Evolutionary conservation across 2,113 vertebrate genomes (phyloP).

Genomic region (Tamias sibiricus): DNA sequence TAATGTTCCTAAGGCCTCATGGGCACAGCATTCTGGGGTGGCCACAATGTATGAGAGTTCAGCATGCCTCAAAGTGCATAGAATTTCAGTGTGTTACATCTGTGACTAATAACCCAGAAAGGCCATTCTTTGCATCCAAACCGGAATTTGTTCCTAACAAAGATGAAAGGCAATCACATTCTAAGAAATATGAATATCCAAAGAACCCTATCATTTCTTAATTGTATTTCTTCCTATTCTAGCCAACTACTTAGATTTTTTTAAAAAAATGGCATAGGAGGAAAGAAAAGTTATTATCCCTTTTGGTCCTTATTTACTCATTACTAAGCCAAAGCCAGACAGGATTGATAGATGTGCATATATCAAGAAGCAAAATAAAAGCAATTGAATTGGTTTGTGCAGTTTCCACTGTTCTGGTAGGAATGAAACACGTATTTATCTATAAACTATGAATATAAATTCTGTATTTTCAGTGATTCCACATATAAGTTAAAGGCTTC

Average conservation of each 20-base stretch:
- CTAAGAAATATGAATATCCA: not conserved
- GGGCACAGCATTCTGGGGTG: not conserved
- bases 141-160: not conserved
- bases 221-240: not conserved
- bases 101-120: not conserved
- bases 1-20: not conserved
- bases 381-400: not conserved
- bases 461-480: not conserved
- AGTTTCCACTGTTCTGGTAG: no score
- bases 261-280: not conserved
- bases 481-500: not conserved
- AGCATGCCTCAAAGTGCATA: not conserved
- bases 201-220: not conserved
- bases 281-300: not conserved
- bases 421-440: not conserved
- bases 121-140: not conserved
- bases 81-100: not conserved
- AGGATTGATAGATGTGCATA: not conserved
- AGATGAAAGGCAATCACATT: not conserved
- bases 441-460: not conserved
- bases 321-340: not conserved
- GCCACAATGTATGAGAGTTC: not conserved
- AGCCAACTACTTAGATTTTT: not conserved
- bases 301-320: not conserved
- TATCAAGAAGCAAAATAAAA: constrained; percentile 4